phyloP scores from a whole-genome alignment of 2,888 invertebrate species.

The Teleiodes luculella region DNA sequence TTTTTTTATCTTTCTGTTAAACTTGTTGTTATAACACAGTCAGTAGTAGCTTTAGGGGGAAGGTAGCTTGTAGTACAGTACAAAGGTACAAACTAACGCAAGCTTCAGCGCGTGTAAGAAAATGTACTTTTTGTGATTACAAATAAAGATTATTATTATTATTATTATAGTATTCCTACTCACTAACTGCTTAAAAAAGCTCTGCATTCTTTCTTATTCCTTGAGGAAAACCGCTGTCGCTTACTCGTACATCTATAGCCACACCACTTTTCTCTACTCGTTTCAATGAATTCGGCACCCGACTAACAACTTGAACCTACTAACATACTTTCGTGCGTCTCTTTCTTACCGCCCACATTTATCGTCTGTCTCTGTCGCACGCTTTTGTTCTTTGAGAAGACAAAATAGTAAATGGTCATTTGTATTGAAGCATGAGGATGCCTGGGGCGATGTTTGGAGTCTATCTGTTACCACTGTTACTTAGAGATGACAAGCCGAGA shows the following conservation, averaged over 20 bases:
- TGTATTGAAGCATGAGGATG: background rate
- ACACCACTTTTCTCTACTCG: constrained; percentile 2
- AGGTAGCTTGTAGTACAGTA: too few species aligned
- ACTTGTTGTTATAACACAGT: too few species aligned
- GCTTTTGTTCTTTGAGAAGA: constrained; percentile 7
- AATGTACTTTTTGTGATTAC: too few species aligned
- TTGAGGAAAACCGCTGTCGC: background rate
- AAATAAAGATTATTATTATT: too few species aligned
- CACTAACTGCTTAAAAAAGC: background rate
- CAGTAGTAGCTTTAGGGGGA: too few species aligned
- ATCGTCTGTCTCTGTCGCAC: constrained; percentile 13
- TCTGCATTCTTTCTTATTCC: background rate
- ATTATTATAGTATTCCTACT: background rate
- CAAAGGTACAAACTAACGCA: too few species aligned
- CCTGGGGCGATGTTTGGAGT: background rate
- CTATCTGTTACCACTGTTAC: constrained; percentile 11
- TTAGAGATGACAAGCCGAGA: constrained; percentile 3
- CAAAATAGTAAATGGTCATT: constrained; percentile 6
- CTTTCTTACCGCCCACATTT: constrained; percentile 14
- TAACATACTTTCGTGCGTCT: constrained; percentile 31
- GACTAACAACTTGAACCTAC: constrained; percentile 35
- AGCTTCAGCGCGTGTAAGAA: too few species aligned
- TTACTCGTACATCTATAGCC: background rate
- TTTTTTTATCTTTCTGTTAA: too few species aligned
- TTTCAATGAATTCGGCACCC: constrained; percentile 33